Base-by-base conservation (phyloP, 1,140 invertebrate species). In the Bombus pyrosoma region DNA sequence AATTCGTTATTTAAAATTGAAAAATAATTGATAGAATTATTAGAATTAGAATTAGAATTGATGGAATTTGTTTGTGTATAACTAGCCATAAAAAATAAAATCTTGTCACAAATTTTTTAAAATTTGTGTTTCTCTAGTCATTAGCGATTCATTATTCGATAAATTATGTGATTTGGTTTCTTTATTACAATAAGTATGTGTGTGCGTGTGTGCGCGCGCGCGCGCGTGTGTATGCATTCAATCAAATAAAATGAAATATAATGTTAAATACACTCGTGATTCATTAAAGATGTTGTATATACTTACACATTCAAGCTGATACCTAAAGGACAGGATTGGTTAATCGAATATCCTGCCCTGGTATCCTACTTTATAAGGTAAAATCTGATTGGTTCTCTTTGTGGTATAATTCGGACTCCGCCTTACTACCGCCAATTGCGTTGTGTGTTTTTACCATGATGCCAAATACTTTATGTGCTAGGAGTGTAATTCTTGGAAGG, bases 321-420 rank as follows among this genome's bases (percentile, higher is more conserved):
- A 94, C 94, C 94, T 92, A 95, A 92, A 95, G 92, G 93, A 94
- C 94, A 93, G 94, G 92, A 96, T 96, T 96, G 95, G 95, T 94
- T 95, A 94, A 95, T 95, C 94, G 94, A 95, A 95, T 95, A 95
- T 96, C 95, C 95, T 95, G 95, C 95, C 93, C 94, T 94, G 93
- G 93, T 95, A 95, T 96, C 94, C 94, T 92, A 93, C 93, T 94
- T 95, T 95, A 95, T 95, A 96, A 96, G 95, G 95, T 95, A 95
- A 95, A 95, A 95, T 95, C 95, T 96, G 96, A 96, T 96, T 96
- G 96, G 96, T 95, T 95, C 95, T 95, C 94, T 95, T 95, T 96
- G 91, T 89, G 91, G 82, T 89, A 92, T 94, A 95, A 95, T 95
- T 95, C 92, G 90, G 93, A 90, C 93, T 90, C 92, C 93, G 93